Base-by-base conservation (phyloP, 2,888 invertebrate genomes). In the Polyommatus iphigenia region DNA sequence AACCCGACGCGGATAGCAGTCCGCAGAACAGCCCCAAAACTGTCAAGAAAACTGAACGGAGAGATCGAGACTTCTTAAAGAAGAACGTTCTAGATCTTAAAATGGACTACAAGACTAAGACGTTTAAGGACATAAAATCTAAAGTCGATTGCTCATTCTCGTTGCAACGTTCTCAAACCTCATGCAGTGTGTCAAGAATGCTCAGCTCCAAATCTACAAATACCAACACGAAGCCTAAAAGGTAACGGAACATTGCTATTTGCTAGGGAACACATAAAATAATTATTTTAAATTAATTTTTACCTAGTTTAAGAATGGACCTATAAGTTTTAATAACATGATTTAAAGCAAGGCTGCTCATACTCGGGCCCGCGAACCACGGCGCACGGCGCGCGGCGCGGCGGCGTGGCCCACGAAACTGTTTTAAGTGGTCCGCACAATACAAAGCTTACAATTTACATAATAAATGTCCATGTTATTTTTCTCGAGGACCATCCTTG, bases 111-210 rank as follows among this genome's bases (percentile, higher is more conserved):
- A 96, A 96, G 84, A 94, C 95, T 62, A 96, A 97, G 86, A 95
- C 96, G 15, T 96, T 96, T 82, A 97, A 97, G 90, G 98, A 98
- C 88, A 97, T 98, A 57, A 98, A 98, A 90, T 97, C 98, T 75
- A 97, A 97, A 90, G 96, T 98, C 80, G 95, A 95, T 81, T 95
- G 95, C 85, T 93, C 94, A 29, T 92, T 92, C 84, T 91, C 93
- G 10, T 86, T 93, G 81, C 93, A 94, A 88, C 87, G 93, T 80
- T 93, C 93, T 76, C 93, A 93, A 85, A 95, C 94, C 78, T 91
- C 94, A 13, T 91, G 93, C 83, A 92, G 91, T 85, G 92, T 94
- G 77, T 90, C 89, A 81, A 91, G 94, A 85, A 90, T 93, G 89
- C 84, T 93, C 81, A 93, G 90, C 84, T 91, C 93, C 75, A 94